Evolutionary conservation across 2,888 invertebrate species (phyloP).

Genomic region (Camponotus fellah): DNA sequence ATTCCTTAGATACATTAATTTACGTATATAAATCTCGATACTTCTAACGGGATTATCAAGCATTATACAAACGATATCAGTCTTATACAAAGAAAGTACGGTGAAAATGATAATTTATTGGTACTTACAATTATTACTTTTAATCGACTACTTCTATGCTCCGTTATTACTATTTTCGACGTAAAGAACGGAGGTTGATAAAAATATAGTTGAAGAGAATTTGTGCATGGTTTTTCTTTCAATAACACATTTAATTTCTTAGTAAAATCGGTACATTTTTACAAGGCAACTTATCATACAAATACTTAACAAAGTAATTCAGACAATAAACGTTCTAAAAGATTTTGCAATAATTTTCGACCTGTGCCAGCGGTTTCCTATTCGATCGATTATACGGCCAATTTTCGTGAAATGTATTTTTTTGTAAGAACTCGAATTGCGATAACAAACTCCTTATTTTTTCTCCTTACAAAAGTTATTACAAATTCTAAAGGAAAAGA

Average conservation of each 20-base stretch:
- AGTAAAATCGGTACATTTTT: constrained; percentile 83
- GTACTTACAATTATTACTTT: constrained; percentile 73
- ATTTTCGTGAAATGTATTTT: constrained; percentile 32
- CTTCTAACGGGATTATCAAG: constrained; percentile 74
- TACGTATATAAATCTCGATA: constrained; percentile 74
- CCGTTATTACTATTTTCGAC: constrained; percentile 50
- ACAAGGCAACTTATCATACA: constrained; percentile 82
- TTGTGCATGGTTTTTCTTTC: constrained; percentile 72
- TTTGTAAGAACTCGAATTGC: constrained; percentile 64
- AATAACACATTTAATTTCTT: constrained; percentile 83
- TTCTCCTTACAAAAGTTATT: constrained; percentile 6
- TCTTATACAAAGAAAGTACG: constrained; percentile 77
- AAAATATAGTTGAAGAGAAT: constrained; percentile 70
- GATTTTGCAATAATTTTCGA: constrained; percentile 55
- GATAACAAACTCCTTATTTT: constrained; percentile 64
- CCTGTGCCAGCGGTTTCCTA: constrained; percentile 59
- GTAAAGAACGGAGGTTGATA: constrained; percentile 65
- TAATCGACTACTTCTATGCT: constrained; percentile 64
- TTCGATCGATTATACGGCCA: constrained; percentile 58
- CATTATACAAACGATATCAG: constrained; percentile 77
- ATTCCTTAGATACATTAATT: constrained; percentile 72
- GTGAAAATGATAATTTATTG: constrained; percentile 74
- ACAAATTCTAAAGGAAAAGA: neutral
- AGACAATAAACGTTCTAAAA: constrained; percentile 70
- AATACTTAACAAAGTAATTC: constrained; percentile 78